Evolutionary conservation across 2,797 vertebrate genomes (phyloP), one percentile per base, ranked within the genome.

Genomic region (Trachops cirrhosus): DNA sequence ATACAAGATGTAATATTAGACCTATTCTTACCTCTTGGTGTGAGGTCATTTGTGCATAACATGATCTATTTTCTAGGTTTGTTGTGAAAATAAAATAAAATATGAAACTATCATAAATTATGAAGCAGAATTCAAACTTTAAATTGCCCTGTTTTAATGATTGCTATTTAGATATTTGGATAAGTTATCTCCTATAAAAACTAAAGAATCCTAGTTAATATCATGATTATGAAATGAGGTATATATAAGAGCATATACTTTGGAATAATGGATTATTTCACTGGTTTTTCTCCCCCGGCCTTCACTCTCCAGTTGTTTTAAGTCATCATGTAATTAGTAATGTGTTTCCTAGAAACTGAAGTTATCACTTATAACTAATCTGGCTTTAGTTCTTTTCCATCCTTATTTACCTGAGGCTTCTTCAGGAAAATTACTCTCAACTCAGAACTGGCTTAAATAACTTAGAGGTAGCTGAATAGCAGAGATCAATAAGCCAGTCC

Each of bases 71-170:
- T 96, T 34, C 68, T 78, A 87, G 21, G 41, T 78, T 89, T 93
- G 5, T 34, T 91, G 73, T 75, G n/a, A 92, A 97, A 96, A 91
- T 84, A 18, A 96, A 94, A 50, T 77, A 85, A 95, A 22, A 88
- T 52, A 59, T 46, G 5, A 74, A 89, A 89, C n/a, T 80, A 90
- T 84, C 15, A 57, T 37, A 94, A 89, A 82, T 93, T 93, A 91
- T 37, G n/a, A 96, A 95, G 62, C 39, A 68, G 48, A 18, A 79
- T 48, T 88, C 82, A 79, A 79, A 93, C 37, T 84, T 84, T 22
- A 86, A 67, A 10, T 32, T 85, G 29, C 32, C 44, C 52, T 92
- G 48, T 90, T 73, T 94, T 85, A 89, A 88, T 32, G 26, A 87
- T 85, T 70, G 67, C 48, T 89, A 57, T 34, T 93, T 71, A 92